Percentiles rank a stretch among this genome's conserved stretches.
Evolutionary conservation across 2,113 vertebrate species (phyloP).

Genomic region (Procavia capensis): DNA sequence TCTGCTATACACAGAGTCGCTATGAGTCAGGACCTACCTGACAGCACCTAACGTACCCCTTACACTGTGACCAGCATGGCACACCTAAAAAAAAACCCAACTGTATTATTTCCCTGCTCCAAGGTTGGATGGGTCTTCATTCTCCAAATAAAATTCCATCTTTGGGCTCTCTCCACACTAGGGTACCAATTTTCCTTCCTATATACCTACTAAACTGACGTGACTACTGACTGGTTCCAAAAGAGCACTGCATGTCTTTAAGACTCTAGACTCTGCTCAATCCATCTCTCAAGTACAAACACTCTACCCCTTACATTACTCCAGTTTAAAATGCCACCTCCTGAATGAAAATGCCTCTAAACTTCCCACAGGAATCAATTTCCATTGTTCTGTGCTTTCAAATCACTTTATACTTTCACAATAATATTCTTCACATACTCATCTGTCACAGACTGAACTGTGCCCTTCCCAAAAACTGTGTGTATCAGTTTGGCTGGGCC

Average conservation of each 20-base stretch:
- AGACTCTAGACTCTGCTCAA: background rate
- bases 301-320: background rate
- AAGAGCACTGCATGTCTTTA: background rate
- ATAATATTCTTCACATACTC: background rate
- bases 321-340: slow-evolving; percentile 3
- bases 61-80: background rate
- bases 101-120: background rate
- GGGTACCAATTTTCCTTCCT: background rate
- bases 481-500: too few species aligned
- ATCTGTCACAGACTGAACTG: too few species aligned
- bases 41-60: background rate
- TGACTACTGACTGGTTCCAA: background rate
- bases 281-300: slow-evolving; percentile 44
- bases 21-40: too few species aligned
- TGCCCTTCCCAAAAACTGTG: too few species aligned
- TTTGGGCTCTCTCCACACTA: background rate
- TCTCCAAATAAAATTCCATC: slow-evolving; percentile 36
- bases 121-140: background rate
- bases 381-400: background rate
- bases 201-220: background rate
- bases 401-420: background rate
- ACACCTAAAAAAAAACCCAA: background rate
- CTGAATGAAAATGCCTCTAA: background rate
- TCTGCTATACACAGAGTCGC: too few species aligned
- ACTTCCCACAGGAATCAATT: background rate